A percentile compares a stretch with the other conserved stretches of the same genome.
These are phyloP conservation scores for Apeltes quadracus DNA, from an alignment of 2,113 vertebrate species.

Conservation along the genomic window DNA sequence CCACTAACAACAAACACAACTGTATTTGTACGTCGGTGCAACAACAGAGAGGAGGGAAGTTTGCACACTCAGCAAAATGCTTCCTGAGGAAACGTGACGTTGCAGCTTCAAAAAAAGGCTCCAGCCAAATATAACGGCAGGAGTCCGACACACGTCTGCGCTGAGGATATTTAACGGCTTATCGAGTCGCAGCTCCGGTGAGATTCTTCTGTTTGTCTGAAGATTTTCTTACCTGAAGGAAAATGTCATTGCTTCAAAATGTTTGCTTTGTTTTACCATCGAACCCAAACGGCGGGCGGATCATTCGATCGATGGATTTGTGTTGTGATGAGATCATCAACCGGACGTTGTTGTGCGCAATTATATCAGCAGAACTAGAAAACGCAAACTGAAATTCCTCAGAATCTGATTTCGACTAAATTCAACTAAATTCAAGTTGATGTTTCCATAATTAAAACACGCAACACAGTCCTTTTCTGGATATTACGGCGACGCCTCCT, in stretches of 20 bases:
- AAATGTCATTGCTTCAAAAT: background rate
- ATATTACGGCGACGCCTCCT: too few species aligned
- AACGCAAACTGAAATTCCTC: too few species aligned
- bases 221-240: background rate
- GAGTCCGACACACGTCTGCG: too few species aligned
- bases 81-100: slow-evolving; percentile 28
- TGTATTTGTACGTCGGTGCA: slow-evolving; percentile 20
- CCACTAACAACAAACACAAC: slow-evolving; percentile 32
- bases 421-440: background rate
- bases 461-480: too few species aligned
- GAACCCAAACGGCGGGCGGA: background rate
- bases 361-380: too few species aligned
- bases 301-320: background rate
- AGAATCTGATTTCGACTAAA: too few species aligned
- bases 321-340: background rate
- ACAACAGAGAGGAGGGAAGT: slow-evolving; percentile 26
- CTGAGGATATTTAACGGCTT: background rate
- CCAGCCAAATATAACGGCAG: too few species aligned
- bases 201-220: background rate
- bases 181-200: too few species aligned
- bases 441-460: background rate
- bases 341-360: background rate
- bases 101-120: background rate
- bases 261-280: too few species aligned
- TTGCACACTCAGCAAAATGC: slow-evolving; percentile 46